phyloP scores from a whole-genome alignment of 2,113 vertebrate genomes.

The Lucifuga dentata region DNA sequence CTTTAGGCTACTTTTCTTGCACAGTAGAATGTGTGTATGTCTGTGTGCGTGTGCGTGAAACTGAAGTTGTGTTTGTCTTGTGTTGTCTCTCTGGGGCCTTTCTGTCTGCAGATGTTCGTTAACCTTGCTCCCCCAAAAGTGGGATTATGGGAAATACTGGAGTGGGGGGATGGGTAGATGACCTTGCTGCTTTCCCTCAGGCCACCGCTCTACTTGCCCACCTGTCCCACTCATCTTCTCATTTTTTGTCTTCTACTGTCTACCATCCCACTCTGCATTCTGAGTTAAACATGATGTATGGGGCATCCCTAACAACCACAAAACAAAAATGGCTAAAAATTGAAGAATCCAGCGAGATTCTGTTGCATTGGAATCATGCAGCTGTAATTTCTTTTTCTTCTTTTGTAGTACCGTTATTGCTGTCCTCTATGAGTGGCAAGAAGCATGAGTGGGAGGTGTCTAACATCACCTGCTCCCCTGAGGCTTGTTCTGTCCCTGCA shows the following conservation, averaged over 20 bases:
- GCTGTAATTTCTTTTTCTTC: not conserved
- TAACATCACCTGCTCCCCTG: constrained; percentile 57
- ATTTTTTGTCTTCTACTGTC: constrained; percentile 44
- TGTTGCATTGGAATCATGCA: not conserved
- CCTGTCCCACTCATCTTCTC: constrained; percentile 34
- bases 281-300: not conserved
- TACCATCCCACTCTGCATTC: not conserved
- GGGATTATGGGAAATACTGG: constrained; percentile 35
- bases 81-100: constrained; percentile 41
- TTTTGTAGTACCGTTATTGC: not conserved
- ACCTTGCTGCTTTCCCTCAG: constrained; percentile 44
- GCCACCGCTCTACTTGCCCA: constrained; percentile 44
- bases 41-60: constrained; percentile 31
- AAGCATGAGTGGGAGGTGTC: constrained; percentile 25
- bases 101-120: constrained; percentile 56
- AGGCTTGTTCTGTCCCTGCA: constrained; percentile 59
- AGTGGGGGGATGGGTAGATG: constrained; percentile 22
- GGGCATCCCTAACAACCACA: not conserved
- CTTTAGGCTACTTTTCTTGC: constrained; percentile 43
- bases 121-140: constrained; percentile 19
- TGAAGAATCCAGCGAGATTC: not conserved
- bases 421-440: constrained; percentile 11
- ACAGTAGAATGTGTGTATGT: not conserved
- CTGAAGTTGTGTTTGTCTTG: constrained; percentile 42
- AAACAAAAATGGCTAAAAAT: constrained; percentile 12